Conservation (phyloP, 2,113 vertebrate species). For the Hippocampus zosterae region DNA sequence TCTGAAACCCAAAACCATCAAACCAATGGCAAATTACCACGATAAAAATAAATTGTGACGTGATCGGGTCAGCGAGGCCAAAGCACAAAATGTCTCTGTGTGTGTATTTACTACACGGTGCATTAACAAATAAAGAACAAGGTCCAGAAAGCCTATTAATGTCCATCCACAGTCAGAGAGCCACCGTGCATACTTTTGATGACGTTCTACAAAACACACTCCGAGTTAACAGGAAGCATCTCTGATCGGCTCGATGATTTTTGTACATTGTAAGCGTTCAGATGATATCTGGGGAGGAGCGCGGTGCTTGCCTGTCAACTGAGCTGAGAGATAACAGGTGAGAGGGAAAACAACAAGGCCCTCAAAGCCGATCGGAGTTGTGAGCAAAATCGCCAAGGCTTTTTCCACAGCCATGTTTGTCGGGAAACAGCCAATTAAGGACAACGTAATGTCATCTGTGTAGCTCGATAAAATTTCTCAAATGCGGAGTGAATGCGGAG, state of each 20-base stretch:
- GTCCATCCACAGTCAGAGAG: conserved; percentile 36
- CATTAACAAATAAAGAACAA: conserved; percentile 45
- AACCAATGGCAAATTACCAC: conserved; percentile 66
- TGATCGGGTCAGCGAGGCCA: conserved; percentile 65
- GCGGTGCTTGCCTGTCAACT: background rate
- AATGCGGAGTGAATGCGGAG: background rate
- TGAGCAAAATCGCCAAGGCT: background rate
- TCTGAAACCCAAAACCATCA: conserved; percentile 60
- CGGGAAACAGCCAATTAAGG: background rate
- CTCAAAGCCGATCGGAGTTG: background rate
- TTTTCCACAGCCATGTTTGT: background rate
- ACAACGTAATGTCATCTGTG: background rate
- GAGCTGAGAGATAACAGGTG: background rate
- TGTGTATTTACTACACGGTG: conserved; percentile 59
- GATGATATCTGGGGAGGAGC: background rate
- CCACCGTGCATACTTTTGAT: background rate
- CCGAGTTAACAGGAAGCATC: background rate
- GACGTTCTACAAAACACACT: background rate
- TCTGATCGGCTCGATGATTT: background rate
- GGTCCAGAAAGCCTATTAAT: conserved; percentile 66
- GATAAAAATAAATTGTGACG: conserved; percentile 69
- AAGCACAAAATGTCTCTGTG: conserved; percentile 59
- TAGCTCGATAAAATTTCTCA: background rate
- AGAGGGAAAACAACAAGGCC: background rate
- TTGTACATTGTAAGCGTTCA: background rate